Percentiles rank a stretch among this genome's conserved stretches.
These are phyloP conservation scores for Phylloscopus trochilus DNA, from an alignment of 2,113 vertebrate genomes.

Conservation along the genomic window DNA sequence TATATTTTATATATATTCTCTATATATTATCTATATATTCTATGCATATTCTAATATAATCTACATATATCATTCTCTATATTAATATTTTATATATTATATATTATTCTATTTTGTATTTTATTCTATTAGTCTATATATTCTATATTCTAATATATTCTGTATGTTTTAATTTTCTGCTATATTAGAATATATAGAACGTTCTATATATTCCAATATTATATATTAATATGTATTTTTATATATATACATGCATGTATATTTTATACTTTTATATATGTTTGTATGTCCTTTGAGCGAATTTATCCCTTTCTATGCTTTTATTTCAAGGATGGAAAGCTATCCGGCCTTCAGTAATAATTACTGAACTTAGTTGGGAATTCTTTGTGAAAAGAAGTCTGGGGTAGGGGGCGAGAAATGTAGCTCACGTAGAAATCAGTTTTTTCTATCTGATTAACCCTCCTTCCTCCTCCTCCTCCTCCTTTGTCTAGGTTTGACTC, in stretches of 20 bases:
- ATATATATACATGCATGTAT: too few relatives aligned
- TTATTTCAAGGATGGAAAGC: not conserved
- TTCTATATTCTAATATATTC: too few relatives aligned
- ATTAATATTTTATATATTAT: not conserved
- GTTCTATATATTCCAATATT: not conserved
- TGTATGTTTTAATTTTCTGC: not conserved
- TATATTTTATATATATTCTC: not conserved
- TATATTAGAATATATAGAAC: not conserved
- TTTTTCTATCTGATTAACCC: not conserved
- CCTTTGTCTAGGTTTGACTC: not conserved
- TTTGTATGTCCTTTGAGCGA: not conserved
- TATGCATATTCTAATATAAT: not conserved
- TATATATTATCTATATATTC: not conserved
- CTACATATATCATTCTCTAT: not conserved
- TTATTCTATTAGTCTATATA: not conserved
- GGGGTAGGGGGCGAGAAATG: not conserved
- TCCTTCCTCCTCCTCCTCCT: not conserved
- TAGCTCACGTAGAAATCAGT: not conserved
- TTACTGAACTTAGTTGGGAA: not conserved
- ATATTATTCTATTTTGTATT: not conserved
- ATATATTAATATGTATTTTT: too few relatives aligned
- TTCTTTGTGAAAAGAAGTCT: not conserved
- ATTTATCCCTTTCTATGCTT: rapidly evolving
- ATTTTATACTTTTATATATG: not conserved
- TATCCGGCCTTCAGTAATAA: not conserved